Evolutionary conservation across 2,113 vertebrate species (phyloP).

Genomic region (Neolamprologus fasciatus): DNA sequence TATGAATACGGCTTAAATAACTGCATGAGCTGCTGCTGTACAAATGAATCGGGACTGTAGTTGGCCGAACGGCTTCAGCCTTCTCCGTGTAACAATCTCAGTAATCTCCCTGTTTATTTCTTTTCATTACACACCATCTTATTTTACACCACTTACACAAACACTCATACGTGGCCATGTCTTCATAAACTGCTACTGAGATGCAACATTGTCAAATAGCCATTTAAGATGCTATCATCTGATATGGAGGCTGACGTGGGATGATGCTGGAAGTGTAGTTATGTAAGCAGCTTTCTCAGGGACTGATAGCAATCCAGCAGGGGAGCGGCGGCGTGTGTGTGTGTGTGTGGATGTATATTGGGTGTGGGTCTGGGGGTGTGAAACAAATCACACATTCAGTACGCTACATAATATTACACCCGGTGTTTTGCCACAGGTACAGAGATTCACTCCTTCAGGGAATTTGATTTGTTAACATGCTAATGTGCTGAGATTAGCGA

Average conservation of each 20-base stretch:
- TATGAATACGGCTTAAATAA: not conserved
- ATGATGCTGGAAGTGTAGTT: slow-evolving; percentile 42
- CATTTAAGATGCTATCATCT: slow-evolving; percentile 50
- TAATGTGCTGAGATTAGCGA: slow-evolving; percentile 38
- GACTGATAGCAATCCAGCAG: slow-evolving; percentile 56
- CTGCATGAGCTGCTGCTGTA: not conserved
- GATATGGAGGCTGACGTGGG: slow-evolving; percentile 48
- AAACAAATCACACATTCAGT: slow-evolving; percentile 42
- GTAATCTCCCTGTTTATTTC: not conserved
- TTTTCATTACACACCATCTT: not conserved
- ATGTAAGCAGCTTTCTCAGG: slow-evolving; percentile 59
- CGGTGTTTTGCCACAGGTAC: slow-evolving; percentile 53
- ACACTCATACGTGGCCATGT: not conserved
- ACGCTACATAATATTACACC: slow-evolving; percentile 23
- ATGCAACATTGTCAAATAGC: slow-evolving; percentile 44
- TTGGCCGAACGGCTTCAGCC: not conserved
- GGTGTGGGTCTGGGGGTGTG: not conserved
- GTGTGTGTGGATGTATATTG: not conserved
- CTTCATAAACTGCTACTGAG: slow-evolving; percentile 18
- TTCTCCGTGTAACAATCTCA: not conserved
- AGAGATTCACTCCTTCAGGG: slow-evolving; percentile 16
- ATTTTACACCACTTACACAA: not conserved
- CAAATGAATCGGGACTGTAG: not conserved
- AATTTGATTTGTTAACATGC: slow-evolving; percentile 65
- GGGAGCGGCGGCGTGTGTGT: not conserved